Evolutionary conservation across 2,797 vertebrate species (phyloP).

Genomic region (Neosalanx taihuensis): DNA sequence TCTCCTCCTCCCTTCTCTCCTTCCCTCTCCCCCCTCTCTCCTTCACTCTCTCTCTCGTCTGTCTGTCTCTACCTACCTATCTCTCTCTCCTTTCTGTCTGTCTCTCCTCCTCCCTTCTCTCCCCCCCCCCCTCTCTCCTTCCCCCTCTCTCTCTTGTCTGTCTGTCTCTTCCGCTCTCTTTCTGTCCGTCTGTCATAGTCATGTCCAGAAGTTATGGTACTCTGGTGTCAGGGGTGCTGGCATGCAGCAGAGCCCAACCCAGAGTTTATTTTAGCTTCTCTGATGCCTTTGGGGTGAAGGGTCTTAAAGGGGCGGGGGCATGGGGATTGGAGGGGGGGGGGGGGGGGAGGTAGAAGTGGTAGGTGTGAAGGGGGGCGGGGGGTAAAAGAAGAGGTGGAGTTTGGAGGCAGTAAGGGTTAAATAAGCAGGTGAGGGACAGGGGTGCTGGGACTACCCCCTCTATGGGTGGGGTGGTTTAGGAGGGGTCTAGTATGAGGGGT

Average conservation of each 20-base stretch:
- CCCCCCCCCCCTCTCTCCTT: background rate
- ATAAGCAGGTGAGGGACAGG: too few relatives aligned
- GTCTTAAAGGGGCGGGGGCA: background rate
- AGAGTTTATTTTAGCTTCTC: constrained; percentile 56
- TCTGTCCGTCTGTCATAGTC: constrained; percentile 14
- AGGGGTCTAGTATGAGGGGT: background rate
- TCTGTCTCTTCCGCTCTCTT: background rate
- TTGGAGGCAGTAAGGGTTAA: too few relatives aligned
- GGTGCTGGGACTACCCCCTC: too few relatives aligned
- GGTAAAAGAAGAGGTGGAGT: too few relatives aligned
- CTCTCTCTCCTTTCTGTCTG: background rate
- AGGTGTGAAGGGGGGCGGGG: background rate
- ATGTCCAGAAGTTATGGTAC: constrained; percentile 42
- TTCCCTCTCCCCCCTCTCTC: background rate
- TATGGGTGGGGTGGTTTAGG: background rate
- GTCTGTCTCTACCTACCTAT: background rate
- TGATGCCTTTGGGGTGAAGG: background rate
- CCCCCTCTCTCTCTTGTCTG: background rate
- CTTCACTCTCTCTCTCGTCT: background rate
- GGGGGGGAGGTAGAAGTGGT: too few relatives aligned
- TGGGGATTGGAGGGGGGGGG: too few relatives aligned
- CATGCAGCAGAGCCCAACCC: constrained; percentile 46
- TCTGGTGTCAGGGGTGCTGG: constrained; percentile 33
- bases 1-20: background rate
- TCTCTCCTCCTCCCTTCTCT: background rate